Evolutionary conservation across 2,797 vertebrate genomes (phyloP).

Genomic region (Enteromius viviparus): DNA sequence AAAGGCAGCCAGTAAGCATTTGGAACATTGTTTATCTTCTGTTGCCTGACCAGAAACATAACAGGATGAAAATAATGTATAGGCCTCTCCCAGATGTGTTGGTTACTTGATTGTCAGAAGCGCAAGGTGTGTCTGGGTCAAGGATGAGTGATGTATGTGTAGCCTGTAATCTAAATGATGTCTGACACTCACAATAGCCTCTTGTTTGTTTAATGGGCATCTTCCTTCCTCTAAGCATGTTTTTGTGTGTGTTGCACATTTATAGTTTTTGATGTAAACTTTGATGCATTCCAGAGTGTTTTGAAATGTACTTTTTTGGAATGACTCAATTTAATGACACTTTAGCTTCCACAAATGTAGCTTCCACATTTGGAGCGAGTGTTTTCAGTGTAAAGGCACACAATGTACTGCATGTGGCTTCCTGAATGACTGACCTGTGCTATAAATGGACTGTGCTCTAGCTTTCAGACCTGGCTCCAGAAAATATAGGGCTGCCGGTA

Average conservation of each 20-base stretch:
- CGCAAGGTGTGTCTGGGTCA: neutral
- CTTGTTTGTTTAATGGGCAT: conserved; percentile 34
- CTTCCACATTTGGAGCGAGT: neutral
- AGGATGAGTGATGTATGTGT: neutral
- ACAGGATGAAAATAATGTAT: conserved; percentile 2
- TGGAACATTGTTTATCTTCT: conserved; percentile 27
- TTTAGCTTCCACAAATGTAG: neutral
- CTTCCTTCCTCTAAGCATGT: conserved; percentile 47
- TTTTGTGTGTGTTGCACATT: neutral
- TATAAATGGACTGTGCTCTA: neutral
- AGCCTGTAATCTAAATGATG: conserved; percentile 10
- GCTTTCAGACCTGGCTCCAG: neutral
- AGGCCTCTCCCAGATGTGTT: conserved; percentile 15
- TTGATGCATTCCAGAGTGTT: neutral
- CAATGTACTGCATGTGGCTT: neutral
- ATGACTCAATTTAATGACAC: neutral
- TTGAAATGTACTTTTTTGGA: neutral
- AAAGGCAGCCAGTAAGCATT: neutral
- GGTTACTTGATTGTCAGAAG: neutral
- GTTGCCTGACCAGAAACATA: neutral
- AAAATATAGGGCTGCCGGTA: neutral
- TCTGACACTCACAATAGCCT: conserved; percentile 13
- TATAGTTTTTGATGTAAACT: conserved; percentile 19
- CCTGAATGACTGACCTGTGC: neutral
- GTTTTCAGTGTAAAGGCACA: neutral